Base-by-base conservation (phyloP, 2,888 invertebrate genomes). In the Cryptus armator region DNA sequence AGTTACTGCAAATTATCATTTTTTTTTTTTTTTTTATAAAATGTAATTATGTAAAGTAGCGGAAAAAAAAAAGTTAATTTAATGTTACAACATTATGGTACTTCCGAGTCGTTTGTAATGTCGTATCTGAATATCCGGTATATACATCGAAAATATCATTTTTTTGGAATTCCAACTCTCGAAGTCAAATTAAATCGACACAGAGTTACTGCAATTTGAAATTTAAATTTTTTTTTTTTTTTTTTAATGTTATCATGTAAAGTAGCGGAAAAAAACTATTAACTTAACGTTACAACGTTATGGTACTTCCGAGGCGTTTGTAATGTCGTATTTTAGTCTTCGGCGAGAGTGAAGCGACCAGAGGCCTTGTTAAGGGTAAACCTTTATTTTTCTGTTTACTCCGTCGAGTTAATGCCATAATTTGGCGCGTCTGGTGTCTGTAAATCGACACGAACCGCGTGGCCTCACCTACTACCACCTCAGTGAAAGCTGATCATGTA, bases 401-500 rank as follows among this genome's bases (percentile, higher is more conserved):
- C 37, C 59, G 59, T 37, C 16, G 53, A 48, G 59, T 77, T 74
- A 74, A 83, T 83, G 74, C 74, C 78, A 74, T 68, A 74, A 78
- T 74, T 67, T 64, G 78, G 62, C 9, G 67, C 74, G 83, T 83
- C 83, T 68, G 83, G 78, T 83, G 83, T 62, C 83, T 78, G 83
- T 74, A 78, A 83, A 74, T 74, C 68, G 83, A 83, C 72, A 74
- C 78, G 78, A 51, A 59, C 67, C 7, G 37, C 37, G 9, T 48
- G 44, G 32, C 44, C 67, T 51, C 51, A 43, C 51, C 16, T 53
- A 37, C 24, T 24, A 24, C 24, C 24, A 24, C 67, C 74, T 43
- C 66, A 62, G 29, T 74, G 83, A 83, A 83, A 83, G 83, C 62
- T 56, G 83, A 83, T 83, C 83, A 29, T 74, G 74, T 83, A 83